Conservation (phyloP, 2,797 vertebrate species). For the Enteromius afrohamiltoni region DNA sequence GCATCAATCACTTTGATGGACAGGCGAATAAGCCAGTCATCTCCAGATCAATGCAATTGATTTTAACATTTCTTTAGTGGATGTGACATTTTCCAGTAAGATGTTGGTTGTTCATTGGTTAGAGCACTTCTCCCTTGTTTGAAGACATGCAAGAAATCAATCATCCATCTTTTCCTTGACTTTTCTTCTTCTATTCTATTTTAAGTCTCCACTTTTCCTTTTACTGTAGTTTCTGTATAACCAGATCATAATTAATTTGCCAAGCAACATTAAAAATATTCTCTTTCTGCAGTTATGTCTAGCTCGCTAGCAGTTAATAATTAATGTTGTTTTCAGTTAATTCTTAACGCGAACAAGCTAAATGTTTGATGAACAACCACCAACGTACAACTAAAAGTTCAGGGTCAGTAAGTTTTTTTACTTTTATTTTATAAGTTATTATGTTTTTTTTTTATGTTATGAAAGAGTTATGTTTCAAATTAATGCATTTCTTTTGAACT, state of each 20-base stretch:
- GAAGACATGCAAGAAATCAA: slow-evolving; percentile 47
- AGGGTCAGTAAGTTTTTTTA: neutral
- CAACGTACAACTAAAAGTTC: neutral
- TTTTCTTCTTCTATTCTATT: neutral
- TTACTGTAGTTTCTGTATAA: neutral
- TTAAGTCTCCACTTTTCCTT: neutral
- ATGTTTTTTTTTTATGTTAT: neutral
- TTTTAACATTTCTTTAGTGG: slow-evolving; percentile 63
- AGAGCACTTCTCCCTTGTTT: slow-evolving; percentile 33
- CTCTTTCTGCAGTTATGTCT: neutral
- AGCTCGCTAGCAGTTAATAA: slow-evolving; percentile 13
- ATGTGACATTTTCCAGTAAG: slow-evolving; percentile 69
- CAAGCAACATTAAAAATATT: neutral
- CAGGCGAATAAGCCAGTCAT: slow-evolving; percentile 63
- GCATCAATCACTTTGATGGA: slow-evolving; percentile 71
- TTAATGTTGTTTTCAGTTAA: neutral
- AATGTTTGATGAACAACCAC: slow-evolving; percentile 1
- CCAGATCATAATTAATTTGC: neutral
- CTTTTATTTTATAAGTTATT: no score
- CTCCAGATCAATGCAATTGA: slow-evolving; percentile 70
- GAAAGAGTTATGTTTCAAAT: neutral
- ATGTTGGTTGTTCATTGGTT: slow-evolving; percentile 64
- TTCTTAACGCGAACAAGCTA: neutral
- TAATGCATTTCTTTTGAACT: neutral
- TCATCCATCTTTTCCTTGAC: slow-evolving; percentile 10